Base-by-base conservation (phyloP, 1,140 invertebrate species). In the Drosophila bocqueti region DNA sequence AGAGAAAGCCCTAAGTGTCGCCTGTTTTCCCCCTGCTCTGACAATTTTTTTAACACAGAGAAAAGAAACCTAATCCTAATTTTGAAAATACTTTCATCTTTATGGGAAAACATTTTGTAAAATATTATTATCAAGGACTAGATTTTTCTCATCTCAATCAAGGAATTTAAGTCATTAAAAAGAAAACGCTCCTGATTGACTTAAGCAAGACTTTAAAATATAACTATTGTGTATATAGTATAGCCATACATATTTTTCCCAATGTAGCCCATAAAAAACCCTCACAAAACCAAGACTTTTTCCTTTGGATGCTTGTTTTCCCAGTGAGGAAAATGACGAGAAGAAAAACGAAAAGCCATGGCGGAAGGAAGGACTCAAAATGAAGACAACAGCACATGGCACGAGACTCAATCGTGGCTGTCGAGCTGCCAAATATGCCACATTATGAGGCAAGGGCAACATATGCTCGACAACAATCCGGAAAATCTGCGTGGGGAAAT, bases 361-460 rank as follows among this genome's bases (percentile, higher is more conserved):
- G 31, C 76, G 76, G 60, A 78, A 69, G 57, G 73, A 77, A 79
- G 59, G 76, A 77, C 74, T 69, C 80, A 54, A 78, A 86, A 69
- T 87, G 80, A 86, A 74, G 75, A 62, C 76, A 76, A 66, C 78
- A 76, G 57, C 78, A 63, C 64, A 78, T 66, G 67, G 74, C 74
- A 77, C 75, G 47, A 59, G 67, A 71, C 67, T 71, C 67, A 71
- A 71, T 71, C 67, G 67, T 38, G 65, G 64, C 63, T 67, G 54
- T 76, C 72, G 74, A 59, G 63, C 62, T 77, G 84, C 85, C 76
- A 76, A 76, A 83, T 76, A 79, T 86, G 83, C 83, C 80, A 76
- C 81, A 87, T 87, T 87, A 87, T 87, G 83, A 89, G 84, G 76
- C 84, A 89, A 79, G 77, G 71, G 85, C 85, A 89, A 89, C 85